Conservation (phyloP, 2,113 vertebrate genomes). For the Mirza zaza region DNA sequence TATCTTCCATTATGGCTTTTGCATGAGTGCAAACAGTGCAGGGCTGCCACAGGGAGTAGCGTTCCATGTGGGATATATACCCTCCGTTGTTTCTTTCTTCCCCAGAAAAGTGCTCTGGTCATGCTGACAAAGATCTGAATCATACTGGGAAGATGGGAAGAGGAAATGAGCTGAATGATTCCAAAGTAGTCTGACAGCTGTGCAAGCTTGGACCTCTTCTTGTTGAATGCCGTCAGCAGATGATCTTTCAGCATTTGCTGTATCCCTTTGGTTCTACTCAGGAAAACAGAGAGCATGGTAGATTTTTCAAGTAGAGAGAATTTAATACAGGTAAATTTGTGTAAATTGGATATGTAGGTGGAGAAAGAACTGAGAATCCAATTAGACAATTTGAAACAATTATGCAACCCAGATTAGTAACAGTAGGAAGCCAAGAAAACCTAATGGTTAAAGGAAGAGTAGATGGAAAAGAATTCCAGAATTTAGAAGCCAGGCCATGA, state of each 20-base stretch:
- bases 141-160: fast-evolving
- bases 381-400: neutral
- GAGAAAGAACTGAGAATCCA: neutral
- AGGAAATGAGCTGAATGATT: neutral
- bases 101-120: neutral
- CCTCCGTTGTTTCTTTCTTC: neutral
- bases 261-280: neutral
- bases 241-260: neutral
- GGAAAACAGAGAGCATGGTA: neutral
- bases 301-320: neutral
- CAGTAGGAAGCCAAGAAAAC: neutral
- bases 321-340: neutral
- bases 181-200: neutral
- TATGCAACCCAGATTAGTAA: neutral
- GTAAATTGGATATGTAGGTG: neutral
- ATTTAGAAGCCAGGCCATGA: neutral
- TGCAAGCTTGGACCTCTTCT: neutral
- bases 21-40: neutral
- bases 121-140: neutral
- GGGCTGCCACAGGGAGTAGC: fast-evolving
- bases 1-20: neutral
- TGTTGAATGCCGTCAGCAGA: neutral
- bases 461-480: neutral
- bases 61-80: fast-evolving
- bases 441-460: neutral